Evolutionary conservation across 2,113 vertebrate genomes (phyloP).

Genomic region (Dolichotis patagonum): DNA sequence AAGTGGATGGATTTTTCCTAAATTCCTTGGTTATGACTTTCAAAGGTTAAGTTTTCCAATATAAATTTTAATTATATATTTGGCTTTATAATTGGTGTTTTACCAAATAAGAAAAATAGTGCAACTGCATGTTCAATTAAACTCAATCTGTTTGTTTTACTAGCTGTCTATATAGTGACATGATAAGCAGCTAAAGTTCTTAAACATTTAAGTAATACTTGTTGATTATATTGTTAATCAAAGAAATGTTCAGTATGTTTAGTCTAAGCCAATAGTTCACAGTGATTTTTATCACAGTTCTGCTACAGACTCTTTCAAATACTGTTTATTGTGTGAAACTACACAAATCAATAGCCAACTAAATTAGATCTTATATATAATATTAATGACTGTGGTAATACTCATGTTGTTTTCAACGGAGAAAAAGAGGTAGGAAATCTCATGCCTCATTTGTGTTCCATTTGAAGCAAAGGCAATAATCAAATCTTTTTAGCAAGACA

Average conservation of each 20-base stretch:
- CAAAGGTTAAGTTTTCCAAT: neutral
- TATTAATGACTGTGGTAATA: slow-evolving; percentile 75
- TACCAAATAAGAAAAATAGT: slow-evolving; percentile 25
- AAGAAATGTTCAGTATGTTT: slow-evolving; percentile 29
- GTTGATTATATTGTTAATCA: slow-evolving; percentile 24
- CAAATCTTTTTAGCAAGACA: slow-evolving; percentile 70
- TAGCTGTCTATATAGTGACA: neutral
- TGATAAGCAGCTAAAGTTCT: slow-evolving; percentile 11
- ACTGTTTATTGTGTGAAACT: slow-evolving; percentile 44
- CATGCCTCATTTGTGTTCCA: slow-evolving; percentile 74
- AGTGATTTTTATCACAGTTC: slow-evolving; percentile 46
- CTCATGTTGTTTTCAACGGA: slow-evolving; percentile 67
- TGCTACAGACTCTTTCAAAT: neutral
- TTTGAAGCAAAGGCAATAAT: slow-evolving; percentile 74
- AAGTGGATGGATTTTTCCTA: slow-evolving; percentile 1
- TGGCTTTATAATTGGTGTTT: slow-evolving; percentile 29
- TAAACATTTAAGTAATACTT: slow-evolving; percentile 58
- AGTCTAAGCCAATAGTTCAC: neutral
- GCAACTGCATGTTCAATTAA: neutral
- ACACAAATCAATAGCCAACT: slow-evolving; percentile 67
- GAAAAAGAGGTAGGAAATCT: slow-evolving; percentile 68
- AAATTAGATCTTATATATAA: slow-evolving; percentile 66
- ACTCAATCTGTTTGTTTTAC: slow-evolving; percentile 3
- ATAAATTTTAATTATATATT: slow-evolving; percentile 51
- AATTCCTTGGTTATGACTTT: neutral